Conservation (phyloP, 2,888 invertebrate species). For the Cylloceria caligata region DNA sequence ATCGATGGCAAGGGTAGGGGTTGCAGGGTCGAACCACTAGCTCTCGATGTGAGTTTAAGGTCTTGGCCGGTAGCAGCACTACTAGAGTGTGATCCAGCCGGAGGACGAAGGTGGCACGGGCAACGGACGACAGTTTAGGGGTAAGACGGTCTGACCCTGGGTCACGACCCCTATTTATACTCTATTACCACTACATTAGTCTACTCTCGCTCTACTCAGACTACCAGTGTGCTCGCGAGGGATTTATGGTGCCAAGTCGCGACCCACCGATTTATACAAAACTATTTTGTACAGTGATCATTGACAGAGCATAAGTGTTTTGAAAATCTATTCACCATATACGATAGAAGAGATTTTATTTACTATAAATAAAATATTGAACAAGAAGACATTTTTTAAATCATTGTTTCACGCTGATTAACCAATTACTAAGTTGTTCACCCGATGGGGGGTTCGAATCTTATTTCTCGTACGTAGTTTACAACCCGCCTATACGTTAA, state of each 20-base stretch:
- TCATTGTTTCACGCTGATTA: neutral
- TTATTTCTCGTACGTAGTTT: no score
- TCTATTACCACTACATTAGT: slow-evolving; percentile 85
- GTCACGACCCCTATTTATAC: slow-evolving; percentile 84
- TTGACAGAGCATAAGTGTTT: slow-evolving; percentile 59
- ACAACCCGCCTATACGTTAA: neutral
- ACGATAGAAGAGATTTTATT: neutral
- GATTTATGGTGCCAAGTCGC: slow-evolving; percentile 82
- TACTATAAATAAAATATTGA: neutral
- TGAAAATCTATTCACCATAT: slow-evolving; percentile 42
- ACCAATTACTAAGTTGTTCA: no score
- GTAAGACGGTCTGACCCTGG: slow-evolving; percentile 84
- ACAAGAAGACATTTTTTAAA: no score
- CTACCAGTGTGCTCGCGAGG: slow-evolving; percentile 68
- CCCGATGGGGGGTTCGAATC: no score
- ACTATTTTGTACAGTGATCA: slow-evolving; percentile 74
- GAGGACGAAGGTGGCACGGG: slow-evolving; percentile 70
- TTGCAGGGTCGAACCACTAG: slow-evolving; percentile 61
- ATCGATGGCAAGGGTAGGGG: slow-evolving; percentile 66
- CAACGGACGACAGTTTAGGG: slow-evolving; percentile 83
- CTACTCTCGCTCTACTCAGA: slow-evolving; percentile 74
- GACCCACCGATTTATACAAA: slow-evolving; percentile 78
- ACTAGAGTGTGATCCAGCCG: slow-evolving; percentile 42
- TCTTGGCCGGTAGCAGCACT: slow-evolving; percentile 77
- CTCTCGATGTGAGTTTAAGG: slow-evolving; percentile 81